Evolutionary conservation across 2,113 vertebrate genomes (phyloP), one percentile per base, ranked within the genome.

Genomic region (Dinomys branickii): DNA sequence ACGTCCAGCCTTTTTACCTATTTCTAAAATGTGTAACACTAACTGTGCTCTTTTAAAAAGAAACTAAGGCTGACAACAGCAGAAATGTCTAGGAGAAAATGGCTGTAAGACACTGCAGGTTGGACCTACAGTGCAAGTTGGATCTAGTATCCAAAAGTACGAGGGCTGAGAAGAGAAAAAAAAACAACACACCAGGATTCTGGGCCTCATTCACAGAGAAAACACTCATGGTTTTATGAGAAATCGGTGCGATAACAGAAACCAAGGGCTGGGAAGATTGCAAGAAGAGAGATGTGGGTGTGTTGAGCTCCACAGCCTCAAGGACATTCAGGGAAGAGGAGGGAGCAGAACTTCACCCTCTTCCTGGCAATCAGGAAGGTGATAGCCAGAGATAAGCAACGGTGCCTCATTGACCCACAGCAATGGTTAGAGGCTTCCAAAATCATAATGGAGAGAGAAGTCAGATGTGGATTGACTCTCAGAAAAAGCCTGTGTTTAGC

Each of bases 11-110:
- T 67, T 58, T 71, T 85, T 90, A 71, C 13, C 26, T 61, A 14
- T 80, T 93, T 85, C 35, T 82, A 85, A 91, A 83, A 90, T 88
- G 35, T 26, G 58, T 58, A 92, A 92, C 71, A 92, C 63, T 52
- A 61, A 83, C 12, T 92, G 69, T 41, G 4, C 7, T 90, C 65
- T 85, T 41, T 38, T 0, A n/a, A 69, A 89, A 78, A 54, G 52
- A 63, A 92, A 89, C 24, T 20, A 54, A 67, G 30, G 41, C 7
- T 65, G 16, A 65, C 35, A 89, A 38, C 26, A 22, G 30, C 63
- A 67, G 38, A 80, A 78, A 89, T 10, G 69, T 59, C 2, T 9
- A 28, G 50, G 52, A 28, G 1, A 16, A 28, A 84, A 61, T n/a
- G 38, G 47, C 33, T 58, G 11, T 58, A 77, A 88, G 52, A 85